phyloP scores from a whole-genome alignment of 2,888 invertebrate species.

The Philopedon plagiatum region DNA sequence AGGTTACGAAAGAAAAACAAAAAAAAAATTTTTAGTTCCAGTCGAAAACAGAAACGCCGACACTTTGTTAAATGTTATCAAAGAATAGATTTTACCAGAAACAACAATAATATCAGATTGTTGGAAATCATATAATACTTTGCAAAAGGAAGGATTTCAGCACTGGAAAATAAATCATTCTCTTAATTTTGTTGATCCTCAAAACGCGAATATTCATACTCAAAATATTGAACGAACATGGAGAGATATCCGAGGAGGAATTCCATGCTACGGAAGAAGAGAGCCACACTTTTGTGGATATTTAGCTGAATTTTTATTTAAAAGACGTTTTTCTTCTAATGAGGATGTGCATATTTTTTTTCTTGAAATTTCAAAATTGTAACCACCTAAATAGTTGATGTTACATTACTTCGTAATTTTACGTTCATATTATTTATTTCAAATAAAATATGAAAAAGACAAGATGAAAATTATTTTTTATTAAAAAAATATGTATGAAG shows the following conservation, averaged over 20 bases:
- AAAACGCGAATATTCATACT: too few relatives aligned
- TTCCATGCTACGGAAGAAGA: conserved; percentile 15
- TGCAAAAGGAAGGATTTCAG: conserved; percentile 49
- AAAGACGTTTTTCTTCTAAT: too few relatives aligned
- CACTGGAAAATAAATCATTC: conserved; percentile 55
- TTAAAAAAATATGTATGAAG: too few relatives aligned
- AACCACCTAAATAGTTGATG: too few relatives aligned
- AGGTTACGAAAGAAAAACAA: conserved; percentile 32
- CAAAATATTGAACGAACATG: background rate
- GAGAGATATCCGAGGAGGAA: background rate
- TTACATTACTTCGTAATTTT: too few relatives aligned
- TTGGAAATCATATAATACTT: conserved; percentile 56
- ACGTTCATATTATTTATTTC: too few relatives aligned
- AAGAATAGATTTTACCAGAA: conserved; percentile 51
- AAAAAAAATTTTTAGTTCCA: conserved; percentile 44
- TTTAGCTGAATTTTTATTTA: conserved; percentile 8
- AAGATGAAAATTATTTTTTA: too few relatives aligned
- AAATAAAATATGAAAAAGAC: too few relatives aligned
- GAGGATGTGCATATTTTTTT: too few relatives aligned
- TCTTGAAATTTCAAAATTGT: too few relatives aligned
- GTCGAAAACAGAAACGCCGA: conserved; percentile 21
- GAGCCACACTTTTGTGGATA: conserved; percentile 4
- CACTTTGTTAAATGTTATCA: conserved; percentile 49
- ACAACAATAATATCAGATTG: conserved; percentile 56
- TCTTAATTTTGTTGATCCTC: conserved; percentile 48